Conservation (phyloP, 1,140 invertebrate species). For the Eulimnadia texana region DNA sequence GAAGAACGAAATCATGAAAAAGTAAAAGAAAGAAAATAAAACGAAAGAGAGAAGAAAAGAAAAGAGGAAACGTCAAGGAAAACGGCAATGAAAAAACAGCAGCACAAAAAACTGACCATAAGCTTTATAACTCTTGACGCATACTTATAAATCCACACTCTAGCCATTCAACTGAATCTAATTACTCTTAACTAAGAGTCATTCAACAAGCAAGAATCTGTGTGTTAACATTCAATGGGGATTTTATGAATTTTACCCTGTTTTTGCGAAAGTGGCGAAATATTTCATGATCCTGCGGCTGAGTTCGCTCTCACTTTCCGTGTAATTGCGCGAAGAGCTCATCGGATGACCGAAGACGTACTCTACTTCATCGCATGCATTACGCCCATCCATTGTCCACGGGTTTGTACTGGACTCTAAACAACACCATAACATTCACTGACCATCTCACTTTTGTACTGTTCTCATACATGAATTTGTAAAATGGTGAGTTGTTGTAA, state of each 20-base stretch:
- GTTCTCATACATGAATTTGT: too few species aligned
- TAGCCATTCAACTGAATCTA: too few species aligned
- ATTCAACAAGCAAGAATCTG: too few species aligned
- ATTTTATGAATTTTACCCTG: conserved; percentile 54
- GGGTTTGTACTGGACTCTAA: conserved; percentile 74
- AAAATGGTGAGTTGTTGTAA: background rate
- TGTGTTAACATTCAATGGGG: background rate
- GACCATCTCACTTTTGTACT: too few species aligned
- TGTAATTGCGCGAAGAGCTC: conserved; percentile 66
- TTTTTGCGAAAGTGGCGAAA: conserved; percentile 70
- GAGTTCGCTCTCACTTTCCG: conserved; percentile 62
- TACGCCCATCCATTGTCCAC: conserved; percentile 93
- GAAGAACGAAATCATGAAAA: background rate
- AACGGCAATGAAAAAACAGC: background rate
- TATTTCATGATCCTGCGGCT: conserved; percentile 70
- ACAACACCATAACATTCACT: too few species aligned
- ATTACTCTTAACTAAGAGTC: too few species aligned
- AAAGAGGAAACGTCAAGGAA: background rate
- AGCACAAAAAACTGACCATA: background rate
- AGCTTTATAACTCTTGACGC: too few species aligned
- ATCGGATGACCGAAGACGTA: conserved; percentile 89
- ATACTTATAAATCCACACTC: too few species aligned
- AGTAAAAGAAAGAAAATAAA: background rate
- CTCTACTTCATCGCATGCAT: conserved; percentile 94
- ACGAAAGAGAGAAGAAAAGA: too few species aligned